Conservation (phyloP, 2,113 vertebrate species). For the Ochotona curzoniae region DNA sequence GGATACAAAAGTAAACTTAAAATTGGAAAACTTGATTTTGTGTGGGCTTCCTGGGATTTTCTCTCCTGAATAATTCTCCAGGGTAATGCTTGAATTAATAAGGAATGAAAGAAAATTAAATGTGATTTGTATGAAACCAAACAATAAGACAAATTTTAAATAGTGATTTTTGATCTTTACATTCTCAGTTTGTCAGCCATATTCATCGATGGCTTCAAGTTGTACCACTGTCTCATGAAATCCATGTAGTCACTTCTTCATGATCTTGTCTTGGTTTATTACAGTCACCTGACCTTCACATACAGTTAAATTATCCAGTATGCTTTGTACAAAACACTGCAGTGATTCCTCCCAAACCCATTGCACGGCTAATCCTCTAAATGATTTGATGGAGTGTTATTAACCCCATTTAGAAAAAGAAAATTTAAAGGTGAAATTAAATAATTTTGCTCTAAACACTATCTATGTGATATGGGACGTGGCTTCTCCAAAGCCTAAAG, state of each 20-base stretch:
- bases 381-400: constrained; percentile 13
- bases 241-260: background rate
- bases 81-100: background rate
- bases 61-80: background rate
- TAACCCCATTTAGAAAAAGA: constrained; percentile 42
- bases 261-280: background rate
- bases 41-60: background rate
- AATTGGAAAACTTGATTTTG: background rate
- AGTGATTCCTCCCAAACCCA: constrained; percentile 10
- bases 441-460: constrained; percentile 38
- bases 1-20: background rate
- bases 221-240: constrained; percentile 25
- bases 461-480: background rate
- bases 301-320: constrained; percentile 6
- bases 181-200: background rate
- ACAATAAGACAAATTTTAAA: background rate
- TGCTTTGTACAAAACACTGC: background rate
- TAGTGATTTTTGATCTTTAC: constrained; percentile 29
- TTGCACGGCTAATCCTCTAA: constrained; percentile 28
- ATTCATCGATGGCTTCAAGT: background rate
- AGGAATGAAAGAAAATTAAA: background rate
- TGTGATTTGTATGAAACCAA: constrained; percentile 24
- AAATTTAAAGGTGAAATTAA: constrained; percentile 39
- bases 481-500: background rate
- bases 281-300: constrained; percentile 1